Evolutionary conservation across 2,888 invertebrate species (phyloP).

Genomic region (Linhomoeus sp.): DNA sequence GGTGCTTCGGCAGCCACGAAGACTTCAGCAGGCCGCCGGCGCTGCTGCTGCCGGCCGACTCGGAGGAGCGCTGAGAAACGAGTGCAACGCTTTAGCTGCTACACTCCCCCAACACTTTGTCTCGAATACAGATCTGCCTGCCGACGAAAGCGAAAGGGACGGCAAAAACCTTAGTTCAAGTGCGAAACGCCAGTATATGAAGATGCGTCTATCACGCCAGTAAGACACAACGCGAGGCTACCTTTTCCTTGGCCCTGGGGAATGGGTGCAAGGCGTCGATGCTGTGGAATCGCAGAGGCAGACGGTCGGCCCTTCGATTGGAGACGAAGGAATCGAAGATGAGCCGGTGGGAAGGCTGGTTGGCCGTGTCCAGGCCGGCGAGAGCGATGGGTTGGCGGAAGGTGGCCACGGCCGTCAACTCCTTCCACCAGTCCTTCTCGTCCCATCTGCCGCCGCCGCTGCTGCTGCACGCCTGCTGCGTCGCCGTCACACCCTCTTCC

Average conservation of each 20-base stretch:
- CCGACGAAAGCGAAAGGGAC: too few relatives aligned
- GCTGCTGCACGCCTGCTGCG: background rate
- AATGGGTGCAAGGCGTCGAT: too few relatives aligned
- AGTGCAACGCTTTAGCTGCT: too few relatives aligned
- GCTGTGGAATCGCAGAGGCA: conserved; percentile 60
- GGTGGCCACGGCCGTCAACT: background rate
- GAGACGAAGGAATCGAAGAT: conserved; percentile 81
- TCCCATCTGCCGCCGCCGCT: background rate
- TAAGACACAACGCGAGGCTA: too few relatives aligned
- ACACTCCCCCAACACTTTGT: too few relatives aligned
- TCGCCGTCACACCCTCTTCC: background rate
- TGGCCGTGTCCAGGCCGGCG: conserved; percentile 61
- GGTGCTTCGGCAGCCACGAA: conserved; percentile 84
- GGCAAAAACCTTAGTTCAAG: too few relatives aligned
- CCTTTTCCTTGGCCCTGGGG: too few relatives aligned
- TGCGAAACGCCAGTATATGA: too few relatives aligned
- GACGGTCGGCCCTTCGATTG: conserved; percentile 57
- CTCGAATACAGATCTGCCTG: too few relatives aligned
- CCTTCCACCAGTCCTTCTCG: background rate
- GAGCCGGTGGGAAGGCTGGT: conserved; percentile 65
- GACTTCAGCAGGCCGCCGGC: conserved; percentile 77
- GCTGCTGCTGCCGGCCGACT: too few relatives aligned
- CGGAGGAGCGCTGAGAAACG: background rate
- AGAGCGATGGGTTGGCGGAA: conserved; percentile 47
- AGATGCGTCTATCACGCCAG: too few relatives aligned